Evolutionary conservation across 2,888 invertebrate genomes (phyloP).

Genomic region (Epistrophella euchroma): DNA sequence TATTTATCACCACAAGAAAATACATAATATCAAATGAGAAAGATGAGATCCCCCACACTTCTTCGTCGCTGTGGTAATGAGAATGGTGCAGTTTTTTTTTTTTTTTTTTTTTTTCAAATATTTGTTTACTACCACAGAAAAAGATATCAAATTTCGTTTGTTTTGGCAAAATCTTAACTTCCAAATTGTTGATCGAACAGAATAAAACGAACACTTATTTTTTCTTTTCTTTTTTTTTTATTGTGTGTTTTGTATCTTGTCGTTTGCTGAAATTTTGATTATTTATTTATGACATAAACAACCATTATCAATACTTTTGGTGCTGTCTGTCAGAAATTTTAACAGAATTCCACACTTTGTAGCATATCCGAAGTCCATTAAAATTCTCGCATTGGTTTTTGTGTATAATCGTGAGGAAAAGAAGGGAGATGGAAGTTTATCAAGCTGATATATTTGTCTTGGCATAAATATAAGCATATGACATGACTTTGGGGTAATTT

Average conservation of each 20-base stretch:
- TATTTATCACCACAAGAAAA: conserved; percentile 15
- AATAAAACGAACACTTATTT: background rate
- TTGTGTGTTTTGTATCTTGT: background rate
- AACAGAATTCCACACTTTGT: no score
- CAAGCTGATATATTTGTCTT: no score
- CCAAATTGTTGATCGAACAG: background rate
- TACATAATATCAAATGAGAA: conserved; percentile 3
- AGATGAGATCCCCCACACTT: background rate
- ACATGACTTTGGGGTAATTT: no score
- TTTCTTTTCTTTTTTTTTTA: background rate
- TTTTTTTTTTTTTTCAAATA: background rate
- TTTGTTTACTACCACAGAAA: conserved; percentile 2
- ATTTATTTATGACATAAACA: background rate
- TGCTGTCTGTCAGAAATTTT: no score
- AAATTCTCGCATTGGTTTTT: no score
- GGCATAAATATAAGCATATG: no score
- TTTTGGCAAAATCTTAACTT: background rate
- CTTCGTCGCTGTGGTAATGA: background rate
- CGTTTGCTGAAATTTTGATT: background rate
- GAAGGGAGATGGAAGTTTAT: no score
- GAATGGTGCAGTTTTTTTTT: background rate
- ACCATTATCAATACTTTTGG: background rate
- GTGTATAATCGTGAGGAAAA: no score
- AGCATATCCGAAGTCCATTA: no score
- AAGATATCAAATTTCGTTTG: background rate